A percentile compares a stretch with the other conserved stretches of the same genome.
phyloP scores from a whole-genome alignment of 2,113 vertebrate genomes.

The Platysteira castanea region DNA sequence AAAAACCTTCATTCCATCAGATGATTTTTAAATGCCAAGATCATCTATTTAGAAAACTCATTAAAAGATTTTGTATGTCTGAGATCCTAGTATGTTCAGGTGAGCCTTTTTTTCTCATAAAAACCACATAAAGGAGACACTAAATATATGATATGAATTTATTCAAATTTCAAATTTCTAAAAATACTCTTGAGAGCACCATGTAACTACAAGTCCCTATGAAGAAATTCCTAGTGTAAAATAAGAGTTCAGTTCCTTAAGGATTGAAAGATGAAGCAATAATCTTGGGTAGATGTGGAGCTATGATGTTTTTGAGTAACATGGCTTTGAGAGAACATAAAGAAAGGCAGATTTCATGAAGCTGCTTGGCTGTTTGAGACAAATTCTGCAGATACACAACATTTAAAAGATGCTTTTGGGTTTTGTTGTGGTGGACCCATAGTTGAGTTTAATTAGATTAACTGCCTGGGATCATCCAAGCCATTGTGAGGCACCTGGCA shows the following conservation, averaged over 20 bases:
- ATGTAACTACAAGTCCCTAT: background rate
- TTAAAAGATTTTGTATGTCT: background rate
- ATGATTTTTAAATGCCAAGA: constrained; percentile 12
- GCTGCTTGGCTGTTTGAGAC: background rate
- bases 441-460: background rate
- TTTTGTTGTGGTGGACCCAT: background rate
- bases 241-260: background rate
- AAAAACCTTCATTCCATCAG: background rate
- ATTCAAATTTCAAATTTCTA: background rate
- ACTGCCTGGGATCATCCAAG: background rate
- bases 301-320: background rate
- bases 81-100: background rate
- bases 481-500: background rate
- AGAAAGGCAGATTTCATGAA: background rate
- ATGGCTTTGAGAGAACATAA: background rate
- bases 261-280: background rate
- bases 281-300: background rate
- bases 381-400: background rate
- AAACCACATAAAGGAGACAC: background rate
- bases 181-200: background rate
- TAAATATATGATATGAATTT: background rate
- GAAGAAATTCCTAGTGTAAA: background rate
- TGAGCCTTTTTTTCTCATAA: background rate
- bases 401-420: background rate
- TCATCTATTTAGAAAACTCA: background rate